These are phyloP conservation scores for Hippocampus abdominalis DNA, from an alignment of 2,113 vertebrate genomes.

Conservation along the genomic window DNA sequence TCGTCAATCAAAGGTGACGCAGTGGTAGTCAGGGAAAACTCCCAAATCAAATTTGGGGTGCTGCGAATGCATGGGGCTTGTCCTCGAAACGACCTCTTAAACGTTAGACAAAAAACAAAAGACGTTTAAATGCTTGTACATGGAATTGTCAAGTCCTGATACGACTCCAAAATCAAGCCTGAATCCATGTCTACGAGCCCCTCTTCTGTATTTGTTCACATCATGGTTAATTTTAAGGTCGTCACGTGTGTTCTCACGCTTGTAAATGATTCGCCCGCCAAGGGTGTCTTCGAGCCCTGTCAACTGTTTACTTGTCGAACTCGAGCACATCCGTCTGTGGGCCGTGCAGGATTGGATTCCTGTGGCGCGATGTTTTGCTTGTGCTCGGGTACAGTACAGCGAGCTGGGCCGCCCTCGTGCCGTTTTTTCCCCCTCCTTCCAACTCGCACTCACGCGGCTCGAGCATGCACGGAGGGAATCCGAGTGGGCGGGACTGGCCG, in stretches of 20 bases:
- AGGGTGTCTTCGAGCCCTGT: background rate
- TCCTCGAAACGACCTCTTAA: too few species aligned
- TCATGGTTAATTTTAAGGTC: background rate
- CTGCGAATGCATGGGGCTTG: too few species aligned
- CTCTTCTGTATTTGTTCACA: background rate
- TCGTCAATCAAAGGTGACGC: too few species aligned
- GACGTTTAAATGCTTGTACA: background rate
- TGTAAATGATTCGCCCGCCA: background rate
- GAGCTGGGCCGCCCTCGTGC: slow-evolving; percentile 47
- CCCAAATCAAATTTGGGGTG: background rate
- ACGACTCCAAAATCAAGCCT: background rate
- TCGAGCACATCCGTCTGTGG: slow-evolving; percentile 4
- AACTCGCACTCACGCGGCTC: slow-evolving; percentile 72
- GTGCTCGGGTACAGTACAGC: slow-evolving; percentile 48
- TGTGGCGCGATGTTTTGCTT: slow-evolving; percentile 39
- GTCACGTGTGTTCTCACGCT: slow-evolving; percentile 5
- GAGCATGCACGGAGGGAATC: slow-evolving; percentile 66
- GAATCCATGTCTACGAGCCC: background rate
- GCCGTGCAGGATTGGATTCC: slow-evolving; percentile 33
- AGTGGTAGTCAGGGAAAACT: too few species aligned
- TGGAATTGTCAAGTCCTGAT: background rate
- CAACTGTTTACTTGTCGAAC: slow-evolving; percentile 19
- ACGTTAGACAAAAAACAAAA: too few species aligned
- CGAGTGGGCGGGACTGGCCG: slow-evolving; percentile 56
- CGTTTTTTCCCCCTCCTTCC: slow-evolving; percentile 33